These are phyloP conservation scores for Onychostruthus taczanowskii DNA, from an alignment of 2,113 vertebrate genomes.

Conservation along the genomic window DNA sequence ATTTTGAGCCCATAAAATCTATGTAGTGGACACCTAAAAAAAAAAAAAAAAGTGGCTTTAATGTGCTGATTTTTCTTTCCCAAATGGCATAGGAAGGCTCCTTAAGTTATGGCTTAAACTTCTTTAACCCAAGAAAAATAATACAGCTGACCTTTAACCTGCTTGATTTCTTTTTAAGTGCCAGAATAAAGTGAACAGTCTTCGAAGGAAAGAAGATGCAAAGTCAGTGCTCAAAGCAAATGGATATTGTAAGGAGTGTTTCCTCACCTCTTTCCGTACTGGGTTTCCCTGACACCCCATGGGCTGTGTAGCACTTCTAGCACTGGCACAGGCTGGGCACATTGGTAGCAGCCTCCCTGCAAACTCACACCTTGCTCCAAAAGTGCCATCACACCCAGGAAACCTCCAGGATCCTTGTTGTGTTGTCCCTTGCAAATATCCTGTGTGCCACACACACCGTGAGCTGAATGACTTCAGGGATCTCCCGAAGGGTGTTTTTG, in stretches of 20 bases:
- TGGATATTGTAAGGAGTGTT: background rate
- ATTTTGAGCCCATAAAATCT: background rate
- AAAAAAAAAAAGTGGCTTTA: background rate
- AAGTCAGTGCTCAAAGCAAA: background rate
- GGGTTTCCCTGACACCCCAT: background rate
- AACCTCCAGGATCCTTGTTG: background rate
- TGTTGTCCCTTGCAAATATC: background rate
- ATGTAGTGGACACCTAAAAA: background rate
- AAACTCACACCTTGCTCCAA: background rate
- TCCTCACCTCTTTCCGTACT: background rate
- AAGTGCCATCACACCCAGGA: background rate
- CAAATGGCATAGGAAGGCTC: background rate
- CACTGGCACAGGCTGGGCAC: fast-evolving
- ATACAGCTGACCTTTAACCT: background rate
- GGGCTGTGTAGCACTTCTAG: background rate
- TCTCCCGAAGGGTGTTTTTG: background rate
- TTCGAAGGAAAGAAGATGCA: background rate
- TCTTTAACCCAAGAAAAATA: background rate
- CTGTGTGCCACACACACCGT: background rate
- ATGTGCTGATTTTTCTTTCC: background rate
- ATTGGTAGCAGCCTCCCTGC: background rate
- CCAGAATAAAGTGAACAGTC: background rate
- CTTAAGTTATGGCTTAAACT: background rate
- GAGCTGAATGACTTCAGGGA: background rate
- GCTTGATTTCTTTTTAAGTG: background rate